Evolutionary conservation across 2,797 vertebrate species (phyloP), one percentile per base, ranked within the genome.

Genomic region (Gymnothorax reevesii): DNA sequence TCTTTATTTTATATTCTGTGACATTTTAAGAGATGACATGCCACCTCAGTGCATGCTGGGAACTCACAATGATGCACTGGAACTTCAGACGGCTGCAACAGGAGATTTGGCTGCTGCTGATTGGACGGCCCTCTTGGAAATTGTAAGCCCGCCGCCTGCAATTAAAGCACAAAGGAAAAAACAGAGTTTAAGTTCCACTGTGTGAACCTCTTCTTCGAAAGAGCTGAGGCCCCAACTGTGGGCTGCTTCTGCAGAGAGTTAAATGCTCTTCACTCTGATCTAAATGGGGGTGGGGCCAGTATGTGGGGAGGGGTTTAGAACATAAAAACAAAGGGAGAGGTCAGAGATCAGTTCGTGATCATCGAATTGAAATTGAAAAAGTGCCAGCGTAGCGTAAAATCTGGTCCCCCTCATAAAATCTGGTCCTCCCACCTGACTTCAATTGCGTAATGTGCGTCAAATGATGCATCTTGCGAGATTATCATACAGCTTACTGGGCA

Each of bases 21-120:
- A 69, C 60, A 20, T 62, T 62, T 42, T 3, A 20, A 62, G 10
- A 13, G 60, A 15, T 20, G 9, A 62, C 60, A 27, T n/a, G 17
- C 22, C 20, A 69, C 22, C n/a, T 3, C 33, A 20, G 49, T 54
- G 75, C 83, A 82, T n/a, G 84, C 25, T 83, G 62, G 49, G 12
- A 6, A 95, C 97, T 96, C 93, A 99, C 98, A 1, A 96, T 96
- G 20, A 93, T 22, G 0, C 97, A 66, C 89, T 89, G 86, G 85
- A 94, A 92, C 82, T 94, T 94, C 86, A 95, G 91, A 49, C 22
- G 90, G 84, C 92, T 93, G 12, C 94, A 97, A 89, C 93, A 94
- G 52, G 94, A 91, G 55, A 95, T 91, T 69, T 87, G 87, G 60
- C 84, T 86, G 77, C 83, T 82, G 7, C 92, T 88, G 0, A 6